Evolutionary conservation across 92 coral and sea anemone genomes (phyloP).

Genomic region (Phenganax stokvisi): DNA sequence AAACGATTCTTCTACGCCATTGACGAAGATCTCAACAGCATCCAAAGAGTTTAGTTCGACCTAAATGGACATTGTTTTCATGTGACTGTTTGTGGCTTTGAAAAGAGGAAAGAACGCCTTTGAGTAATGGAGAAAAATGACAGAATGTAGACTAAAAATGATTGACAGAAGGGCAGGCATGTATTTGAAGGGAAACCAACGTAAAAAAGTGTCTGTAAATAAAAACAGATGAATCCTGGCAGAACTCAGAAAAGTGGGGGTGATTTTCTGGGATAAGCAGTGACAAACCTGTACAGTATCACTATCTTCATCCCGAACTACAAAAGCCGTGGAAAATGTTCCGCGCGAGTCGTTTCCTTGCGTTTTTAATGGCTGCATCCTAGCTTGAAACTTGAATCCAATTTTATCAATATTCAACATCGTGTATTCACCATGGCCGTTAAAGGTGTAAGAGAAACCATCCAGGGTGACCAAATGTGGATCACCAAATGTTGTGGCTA

Average conservation of each 20-base stretch:
- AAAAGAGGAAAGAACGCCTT: too few species aligned
- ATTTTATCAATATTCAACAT: constrained; percentile 51
- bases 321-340: constrained; percentile 70
- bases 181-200: too few species aligned
- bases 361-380: constrained; percentile 66
- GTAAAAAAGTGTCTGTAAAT: too few species aligned
- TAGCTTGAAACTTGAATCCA: constrained; percentile 66
- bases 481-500: constrained; percentile 84
- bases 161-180: too few species aligned
- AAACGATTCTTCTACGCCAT: constrained; percentile 56
- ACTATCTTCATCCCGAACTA: constrained; percentile 53
- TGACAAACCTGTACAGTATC: constrained; percentile 62
- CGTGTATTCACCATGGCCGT: constrained; percentile 75
- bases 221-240: too few species aligned
- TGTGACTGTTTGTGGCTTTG: too few species aligned
- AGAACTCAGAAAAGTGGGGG: background rate
- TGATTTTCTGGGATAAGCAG: background rate
- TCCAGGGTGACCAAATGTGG: constrained; percentile 91
- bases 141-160: too few species aligned
- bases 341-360: constrained; percentile 47
- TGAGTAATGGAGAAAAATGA: too few species aligned
- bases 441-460: constrained; percentile 77
- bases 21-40: constrained; percentile 54
- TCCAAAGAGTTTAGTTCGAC: constrained; percentile 61
- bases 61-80: constrained; percentile 29